Base-by-base conservation (phyloP, 2,113 vertebrate genomes). In the Catharus bicknelli region DNA sequence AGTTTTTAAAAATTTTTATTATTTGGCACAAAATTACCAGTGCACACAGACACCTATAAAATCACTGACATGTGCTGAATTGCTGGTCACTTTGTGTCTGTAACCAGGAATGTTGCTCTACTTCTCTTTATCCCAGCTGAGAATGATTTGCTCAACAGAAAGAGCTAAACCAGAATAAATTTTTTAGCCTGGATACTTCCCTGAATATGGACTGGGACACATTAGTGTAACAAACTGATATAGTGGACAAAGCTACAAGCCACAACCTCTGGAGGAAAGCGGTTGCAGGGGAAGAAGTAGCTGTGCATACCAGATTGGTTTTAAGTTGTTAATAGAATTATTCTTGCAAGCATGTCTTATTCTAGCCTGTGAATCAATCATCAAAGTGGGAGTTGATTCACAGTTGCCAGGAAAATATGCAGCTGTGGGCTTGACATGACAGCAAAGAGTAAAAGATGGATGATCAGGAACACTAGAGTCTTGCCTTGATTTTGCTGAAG, bases 361-460 rank as follows among this genome's bases (percentile, higher is more conserved):
- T 94, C 78, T 92, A 77, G 38, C 78, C 75, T 72, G 20, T 84
- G 83, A 90, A 90, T 92, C 86, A 90, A 36, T 88, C 68, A 59
- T 91, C 80, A 14, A 10, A 81, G 92, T 93, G 90, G 57, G 90
- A 78, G 72, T 22, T 93, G 88, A 77, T 70, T 86, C 86, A 81
- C 64, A 77, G 83, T 94, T 96, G 59, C 72, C 55, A 69, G 79
- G 59, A 90, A 83, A 88, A 70, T 88, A 66, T 2, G 59, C 92
- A 90, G 88, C 92, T 95, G 75, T 94, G 82, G 72, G 92, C 53
- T 90, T 96, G 85, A 90, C 45, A 55, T 90, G 85, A 80, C 51
- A 90, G 88, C 47, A 34, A 34, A 43, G 84, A 84, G 57, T 84
- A 63, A 34, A 81, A 93, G 78, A 61, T 93, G 47, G 58, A 81